Base-by-base conservation (phyloP, 1,140 invertebrate genomes). In the Heliothis subflexa region DNA sequence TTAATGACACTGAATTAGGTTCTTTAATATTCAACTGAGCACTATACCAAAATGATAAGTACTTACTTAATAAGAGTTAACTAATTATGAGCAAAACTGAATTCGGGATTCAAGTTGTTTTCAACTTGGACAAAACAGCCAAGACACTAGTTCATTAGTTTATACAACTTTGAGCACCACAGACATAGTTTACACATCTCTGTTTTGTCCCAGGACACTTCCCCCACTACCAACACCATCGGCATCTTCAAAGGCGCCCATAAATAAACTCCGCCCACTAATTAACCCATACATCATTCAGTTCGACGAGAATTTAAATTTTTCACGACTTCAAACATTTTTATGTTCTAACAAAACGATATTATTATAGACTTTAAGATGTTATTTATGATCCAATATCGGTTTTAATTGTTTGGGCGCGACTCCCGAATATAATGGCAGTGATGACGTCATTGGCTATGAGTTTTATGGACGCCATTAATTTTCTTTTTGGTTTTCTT, bases 201-300 rank as follows among this genome's bases (percentile, higher is more conserved):
- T 77, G 62, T 68, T 71, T 47, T n/a, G 66, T 77, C 75, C 75
- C 59, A 64, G 21, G 59, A 52, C 75, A 81, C 61, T 66, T 68
- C 16, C 61, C 21, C 45, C n/a, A 49, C 49, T 66, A 9, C 61
- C 64, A 57, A 64, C 62, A 73, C 59, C 68, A 14, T 45, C 28
- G 76, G 77, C 64, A 40, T 50, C 28, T 71, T 76, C 81, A 79
- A 78, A 78, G 54, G 16, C n/a, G n/a, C 50, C 21, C 66, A 79
- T 82, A 82, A 82, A 82, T 79, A 72, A 82, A 77, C 45, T 59
- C 55, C 68, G n/a, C 57, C 73, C 72, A 33, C 81, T 82, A 82
- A 82, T 82, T 82, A 82, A 18, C 61, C 62, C 68, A 79, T 82
- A 76, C 66, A 82, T 82, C 81, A 82, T 79, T 76, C 73, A 64